These are phyloP conservation scores for Dyspetes luteomarginatus DNA, from an alignment of 2,888 invertebrate genomes.

Conservation along the genomic window DNA sequence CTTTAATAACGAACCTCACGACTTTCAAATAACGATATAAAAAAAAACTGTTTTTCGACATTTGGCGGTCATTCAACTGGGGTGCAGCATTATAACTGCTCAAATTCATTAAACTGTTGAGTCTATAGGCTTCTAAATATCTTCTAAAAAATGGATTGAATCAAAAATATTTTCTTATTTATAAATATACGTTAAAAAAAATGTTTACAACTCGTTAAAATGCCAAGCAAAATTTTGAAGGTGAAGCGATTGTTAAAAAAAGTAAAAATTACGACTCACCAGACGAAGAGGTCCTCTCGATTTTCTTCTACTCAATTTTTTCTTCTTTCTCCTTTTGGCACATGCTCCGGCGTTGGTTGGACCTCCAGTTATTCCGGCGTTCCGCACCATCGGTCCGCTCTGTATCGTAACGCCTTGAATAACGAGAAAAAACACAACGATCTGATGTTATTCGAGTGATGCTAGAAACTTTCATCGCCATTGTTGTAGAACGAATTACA, in stretches of 20 bases:
- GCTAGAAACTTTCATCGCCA: not conserved
- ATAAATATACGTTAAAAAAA: not conserved
- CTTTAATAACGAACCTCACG: too few relatives aligned
- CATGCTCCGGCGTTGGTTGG: constrained; percentile 63
- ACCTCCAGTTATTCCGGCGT: constrained; percentile 38
- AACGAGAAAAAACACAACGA: constrained; percentile 53
- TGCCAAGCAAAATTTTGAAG: not conserved
- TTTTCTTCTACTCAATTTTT: constrained; percentile 79
- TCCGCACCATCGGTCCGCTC: constrained; percentile 80
- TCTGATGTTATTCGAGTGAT: constrained; percentile 32
- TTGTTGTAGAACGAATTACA: constrained; percentile 20
- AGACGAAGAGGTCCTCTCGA: constrained; percentile 76
- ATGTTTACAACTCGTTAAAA: not conserved
- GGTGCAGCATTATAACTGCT: too few relatives aligned
- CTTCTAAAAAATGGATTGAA: too few relatives aligned
- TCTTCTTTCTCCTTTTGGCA: constrained; percentile 80
- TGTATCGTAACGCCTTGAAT: constrained; percentile 82
- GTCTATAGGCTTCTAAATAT: too few relatives aligned
- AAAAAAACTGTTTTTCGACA: too few relatives aligned
- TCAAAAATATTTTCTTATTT: not conserved
- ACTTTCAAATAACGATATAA: too few relatives aligned
- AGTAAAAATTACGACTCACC: constrained; percentile 70
- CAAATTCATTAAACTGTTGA: too few relatives aligned
- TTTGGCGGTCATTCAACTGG: too few relatives aligned
- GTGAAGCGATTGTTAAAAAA: too few relatives aligned